phyloP scores from a whole-genome alignment of 2,888 invertebrate genomes.

The Thera obeliscata region DNA sequence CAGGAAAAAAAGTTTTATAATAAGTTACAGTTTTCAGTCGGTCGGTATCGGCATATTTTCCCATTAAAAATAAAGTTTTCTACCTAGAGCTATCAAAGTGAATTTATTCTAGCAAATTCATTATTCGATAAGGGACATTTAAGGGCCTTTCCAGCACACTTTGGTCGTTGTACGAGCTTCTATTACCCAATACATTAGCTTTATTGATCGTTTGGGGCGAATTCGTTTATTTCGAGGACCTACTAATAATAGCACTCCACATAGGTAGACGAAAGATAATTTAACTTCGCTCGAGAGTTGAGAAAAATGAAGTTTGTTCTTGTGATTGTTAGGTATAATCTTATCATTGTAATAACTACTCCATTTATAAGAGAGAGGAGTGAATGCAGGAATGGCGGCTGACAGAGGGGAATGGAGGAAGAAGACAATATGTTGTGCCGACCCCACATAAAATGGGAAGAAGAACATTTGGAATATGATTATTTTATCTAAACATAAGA shows the following conservation, averaged over 20 bases:
- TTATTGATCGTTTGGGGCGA: slow-evolving; percentile 64
- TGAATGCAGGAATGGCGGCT: too few species aligned
- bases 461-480: too few species aligned
- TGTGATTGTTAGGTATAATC: too few species aligned
- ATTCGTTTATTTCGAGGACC: slow-evolving; percentile 54
- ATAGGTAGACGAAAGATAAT: background rate
- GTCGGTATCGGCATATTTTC: slow-evolving; percentile 12
- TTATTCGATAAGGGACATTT: slow-evolving; percentile 36
- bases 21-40: background rate
- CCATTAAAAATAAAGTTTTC: slow-evolving; percentile 17
- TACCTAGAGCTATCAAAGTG: slow-evolving; percentile 13
- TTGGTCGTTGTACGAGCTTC: slow-evolving; percentile 37
- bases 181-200: slow-evolving; percentile 69
- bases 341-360: too few species aligned
- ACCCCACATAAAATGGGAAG: too few species aligned
- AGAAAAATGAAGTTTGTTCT: too few species aligned
- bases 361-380: too few species aligned
- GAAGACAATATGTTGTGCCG: too few species aligned
- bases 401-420: too few species aligned
- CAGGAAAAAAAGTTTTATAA: too few species aligned
- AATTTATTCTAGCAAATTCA: slow-evolving; percentile 32
- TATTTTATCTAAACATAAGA: too few species aligned
- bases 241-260: slow-evolving; percentile 44
- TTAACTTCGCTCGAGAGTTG: background rate
- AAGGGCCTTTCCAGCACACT: slow-evolving; percentile 39